A percentile compares a stretch with the other conserved stretches of the same genome.
Evolutionary conservation across 1,140 invertebrate genomes (phyloP).

Genomic region (Drosophila simulans): DNA sequence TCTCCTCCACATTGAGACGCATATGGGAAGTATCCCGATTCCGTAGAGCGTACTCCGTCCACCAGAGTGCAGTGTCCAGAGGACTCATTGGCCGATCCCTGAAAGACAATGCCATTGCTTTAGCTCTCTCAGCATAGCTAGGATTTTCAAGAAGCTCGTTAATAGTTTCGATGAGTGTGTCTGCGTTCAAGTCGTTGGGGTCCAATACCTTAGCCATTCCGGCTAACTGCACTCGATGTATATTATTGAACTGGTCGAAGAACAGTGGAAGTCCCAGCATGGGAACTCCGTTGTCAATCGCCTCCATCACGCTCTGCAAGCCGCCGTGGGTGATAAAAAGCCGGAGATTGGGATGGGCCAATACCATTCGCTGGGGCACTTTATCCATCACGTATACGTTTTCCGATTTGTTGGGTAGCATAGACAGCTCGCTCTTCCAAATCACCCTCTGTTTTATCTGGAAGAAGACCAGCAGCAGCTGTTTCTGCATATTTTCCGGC

Average conservation of each 20-base stretch:
- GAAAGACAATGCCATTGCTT: conserved; percentile 85
- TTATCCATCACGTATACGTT: conserved; percentile 88
- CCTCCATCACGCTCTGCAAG: conserved; percentile 49
- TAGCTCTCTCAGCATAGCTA: conserved; percentile 7
- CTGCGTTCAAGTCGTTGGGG: conserved; percentile 13
- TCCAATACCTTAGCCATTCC: conserved; percentile 85
- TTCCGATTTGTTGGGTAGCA: conserved; percentile 66
- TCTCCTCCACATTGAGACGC: conserved; percentile 64
- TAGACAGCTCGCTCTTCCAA: conserved; percentile 48
- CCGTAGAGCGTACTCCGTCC: conserved; percentile 86
- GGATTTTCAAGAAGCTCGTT: conserved; percentile 32
- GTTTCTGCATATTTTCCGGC: conserved; percentile 85
- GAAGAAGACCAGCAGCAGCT: too few species aligned
- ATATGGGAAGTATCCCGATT: conserved; percentile 76
- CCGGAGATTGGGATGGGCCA: conserved; percentile 71
- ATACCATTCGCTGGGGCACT: conserved; percentile 85
- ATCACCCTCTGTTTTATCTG: conserved; percentile 84
- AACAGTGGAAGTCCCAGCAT: conserved; percentile 54
- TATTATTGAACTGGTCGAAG: conserved; percentile 55
- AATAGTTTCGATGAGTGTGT: conserved; percentile 13
- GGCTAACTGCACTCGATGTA: conserved; percentile 66
- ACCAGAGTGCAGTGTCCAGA: conserved; percentile 86
- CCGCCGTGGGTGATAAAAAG: conserved; percentile 56
- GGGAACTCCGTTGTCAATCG: conserved; percentile 27
- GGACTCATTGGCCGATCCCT: conserved; percentile 86